Conservation (phyloP, 2,113 vertebrate species). For the Rhynchomys soricoides region DNA sequence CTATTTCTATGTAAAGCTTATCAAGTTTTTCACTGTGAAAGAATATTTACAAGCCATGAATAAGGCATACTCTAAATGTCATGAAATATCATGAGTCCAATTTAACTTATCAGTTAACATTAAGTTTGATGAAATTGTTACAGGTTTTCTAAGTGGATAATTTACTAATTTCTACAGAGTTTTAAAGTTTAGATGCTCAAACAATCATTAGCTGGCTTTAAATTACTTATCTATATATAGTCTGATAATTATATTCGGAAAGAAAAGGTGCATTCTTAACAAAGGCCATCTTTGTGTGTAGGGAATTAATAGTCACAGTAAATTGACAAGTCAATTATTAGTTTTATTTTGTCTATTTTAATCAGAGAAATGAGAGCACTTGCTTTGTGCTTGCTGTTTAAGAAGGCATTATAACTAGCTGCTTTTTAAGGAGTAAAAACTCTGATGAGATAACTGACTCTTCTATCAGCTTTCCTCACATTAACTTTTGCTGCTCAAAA, state of each 20-base stretch:
- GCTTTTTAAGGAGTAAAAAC: conserved; percentile 64
- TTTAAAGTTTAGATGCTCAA: conserved; percentile 71
- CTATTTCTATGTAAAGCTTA: conserved; percentile 30
- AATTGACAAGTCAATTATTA: conserved; percentile 76
- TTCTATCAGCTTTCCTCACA: conserved; percentile 66
- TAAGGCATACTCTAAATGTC: conserved; percentile 45
- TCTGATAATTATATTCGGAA: conserved; percentile 69
- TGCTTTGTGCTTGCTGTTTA: conserved; percentile 70
- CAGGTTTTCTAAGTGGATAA: conserved; percentile 61
- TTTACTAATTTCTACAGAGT: conserved; percentile 58
- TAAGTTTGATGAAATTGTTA: conserved; percentile 61
- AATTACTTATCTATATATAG: conserved; percentile 66
- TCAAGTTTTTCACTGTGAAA: conserved; percentile 49
- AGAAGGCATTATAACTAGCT: conserved; percentile 61
- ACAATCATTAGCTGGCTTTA: conserved; percentile 63
- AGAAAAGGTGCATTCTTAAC: conserved; percentile 69
- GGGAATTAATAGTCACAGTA: conserved; percentile 69
- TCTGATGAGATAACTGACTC: conserved; percentile 52
- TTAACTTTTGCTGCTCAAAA: conserved; percentile 57
- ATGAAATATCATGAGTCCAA: conserved; percentile 51
- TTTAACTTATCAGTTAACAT: conserved; percentile 50
- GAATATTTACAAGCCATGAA: conserved; percentile 50
- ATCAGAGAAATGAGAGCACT: conserved; percentile 64
- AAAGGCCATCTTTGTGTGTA: conserved; percentile 59
- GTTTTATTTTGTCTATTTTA: conserved; percentile 69